phyloP scores from a whole-genome alignment of 2,888 invertebrate genomes.

The Caradrina clavipalpis region DNA sequence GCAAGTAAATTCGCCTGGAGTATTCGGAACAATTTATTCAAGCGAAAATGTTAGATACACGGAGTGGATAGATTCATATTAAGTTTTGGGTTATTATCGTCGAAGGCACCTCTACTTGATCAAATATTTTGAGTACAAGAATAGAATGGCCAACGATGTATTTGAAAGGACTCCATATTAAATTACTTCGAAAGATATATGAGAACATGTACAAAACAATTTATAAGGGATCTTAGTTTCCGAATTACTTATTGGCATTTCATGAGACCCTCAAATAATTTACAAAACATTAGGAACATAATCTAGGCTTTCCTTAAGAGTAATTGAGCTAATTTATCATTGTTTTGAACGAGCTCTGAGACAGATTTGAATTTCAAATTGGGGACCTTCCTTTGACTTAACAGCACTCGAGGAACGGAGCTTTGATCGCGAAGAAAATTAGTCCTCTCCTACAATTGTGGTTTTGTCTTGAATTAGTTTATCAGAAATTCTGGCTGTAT shows the following conservation, averaged over 20 bases:
- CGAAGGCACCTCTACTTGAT: conserved; percentile 20
- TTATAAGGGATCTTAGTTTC: conserved; percentile 13
- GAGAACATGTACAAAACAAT: conserved; percentile 22
- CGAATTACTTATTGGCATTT: conserved; percentile 32
- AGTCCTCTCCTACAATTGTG: conserved; percentile 33
- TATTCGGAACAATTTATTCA: conserved; percentile 40
- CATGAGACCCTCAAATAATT: conserved; percentile 25
- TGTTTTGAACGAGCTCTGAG: conserved; percentile 38
- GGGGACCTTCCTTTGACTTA: conserved; percentile 28
- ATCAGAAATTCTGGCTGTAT: background rate
- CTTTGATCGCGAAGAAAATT: conserved; percentile 45
- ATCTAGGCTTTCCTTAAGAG: conserved; percentile 37
- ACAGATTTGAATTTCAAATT: conserved; percentile 62
- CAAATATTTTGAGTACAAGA: conserved; percentile 20
- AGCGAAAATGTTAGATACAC: conserved; percentile 19
- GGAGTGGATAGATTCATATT: conserved; percentile 35
- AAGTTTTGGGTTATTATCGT: conserved; percentile 35
- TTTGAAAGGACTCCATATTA: conserved; percentile 24
- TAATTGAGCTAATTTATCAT: conserved; percentile 54
- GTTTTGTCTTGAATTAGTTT: conserved; percentile 20
- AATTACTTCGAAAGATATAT: conserved; percentile 17
- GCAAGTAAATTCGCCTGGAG: conserved; percentile 25
- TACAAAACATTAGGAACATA: conserved; percentile 38
- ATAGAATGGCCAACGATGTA: conserved; percentile 7
- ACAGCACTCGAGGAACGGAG: conserved; percentile 27